These are phyloP conservation scores for Nezara viridula DNA, from an alignment of 2,888 invertebrate genomes.

Conservation along the genomic window DNA sequence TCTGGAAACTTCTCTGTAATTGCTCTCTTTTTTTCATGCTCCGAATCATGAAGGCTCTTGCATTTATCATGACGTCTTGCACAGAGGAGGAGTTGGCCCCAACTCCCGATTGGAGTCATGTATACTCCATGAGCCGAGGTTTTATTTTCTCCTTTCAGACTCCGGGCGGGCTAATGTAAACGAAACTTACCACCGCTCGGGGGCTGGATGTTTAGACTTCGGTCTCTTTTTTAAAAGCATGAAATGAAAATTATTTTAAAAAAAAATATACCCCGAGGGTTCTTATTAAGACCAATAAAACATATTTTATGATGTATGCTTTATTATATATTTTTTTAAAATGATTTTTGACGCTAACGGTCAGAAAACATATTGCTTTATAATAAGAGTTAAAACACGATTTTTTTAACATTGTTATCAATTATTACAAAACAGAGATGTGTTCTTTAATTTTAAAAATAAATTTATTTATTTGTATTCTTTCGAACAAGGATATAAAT, in stretches of 20 bases:
- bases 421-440: too few relatives aligned
- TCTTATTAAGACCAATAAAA: background rate
- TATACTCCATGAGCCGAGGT: constrained; percentile 1
- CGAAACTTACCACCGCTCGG: background rate
- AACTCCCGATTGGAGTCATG: constrained; percentile 22
- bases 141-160: constrained; percentile 21
- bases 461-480: too few relatives aligned
- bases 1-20: constrained; percentile 50
- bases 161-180: background rate
- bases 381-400: too few relatives aligned
- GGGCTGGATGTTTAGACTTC: background rate
- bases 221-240: background rate
- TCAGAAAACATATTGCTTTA: too few relatives aligned
- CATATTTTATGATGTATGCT: too few relatives aligned
- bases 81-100: background rate
- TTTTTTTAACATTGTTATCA: too few relatives aligned
- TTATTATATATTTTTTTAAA: too few relatives aligned
- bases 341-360: too few relatives aligned
- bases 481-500: too few relatives aligned
- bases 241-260: background rate
- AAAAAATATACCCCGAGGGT: background rate
- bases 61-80: constrained; percentile 42
- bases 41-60: constrained; percentile 41
- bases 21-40: constrained; percentile 52
- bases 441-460: too few relatives aligned